Evolutionary conservation across 2,888 invertebrate genomes (phyloP), one percentile per base, ranked within the genome.

Genomic region (Hydrotaea cyrtoneurina): DNA sequence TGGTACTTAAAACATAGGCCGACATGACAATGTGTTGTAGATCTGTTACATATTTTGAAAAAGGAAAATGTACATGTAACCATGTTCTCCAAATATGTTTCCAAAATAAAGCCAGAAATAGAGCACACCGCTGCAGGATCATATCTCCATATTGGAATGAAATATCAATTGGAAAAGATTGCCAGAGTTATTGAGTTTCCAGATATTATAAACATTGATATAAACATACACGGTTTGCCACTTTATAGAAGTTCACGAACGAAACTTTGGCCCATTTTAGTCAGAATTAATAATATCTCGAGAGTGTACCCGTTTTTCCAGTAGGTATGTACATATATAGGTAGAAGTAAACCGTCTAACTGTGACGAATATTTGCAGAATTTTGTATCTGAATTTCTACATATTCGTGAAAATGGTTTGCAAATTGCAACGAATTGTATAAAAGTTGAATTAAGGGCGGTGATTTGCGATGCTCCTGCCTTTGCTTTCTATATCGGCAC

Each of bases 401-500:
- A 50, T 13, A 3, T 10, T n/a, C 23, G 23, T 13, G 23, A 23
- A 8, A 59, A 59, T 59, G 59, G 59, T n/a, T 13, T 26, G 10
- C 13, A 59, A 26, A 10, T 59, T 8, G 10, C 26, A 59, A 31
- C 11, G 11, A 59, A 59, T 26, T 13, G 4, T 8, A 26, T 26
- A 10, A 26, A 59, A 8, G 7, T 59, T 11, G 7, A 21, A 59
- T 26, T 59, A 26, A 21, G 59, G 26, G 23, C 59, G 13, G 26
- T 59, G 8, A 59, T 59, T 19, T 59, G 59, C 21, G 59, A 59
- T 59, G 59, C 59, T 59, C 59, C 59, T 31, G 59, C 59, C 11
- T 26, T 10, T 15, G 59, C 59, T 8, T 59, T 59, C n/a, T 26
- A 5, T 23, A 11, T 31, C 26, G 59, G 59, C 3, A 59, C 59